Percentiles rank a stretch among this genome's conserved stretches.
phyloP scores from a whole-genome alignment of 2,888 invertebrate genomes.

The Ariolimax columbianus region DNA sequence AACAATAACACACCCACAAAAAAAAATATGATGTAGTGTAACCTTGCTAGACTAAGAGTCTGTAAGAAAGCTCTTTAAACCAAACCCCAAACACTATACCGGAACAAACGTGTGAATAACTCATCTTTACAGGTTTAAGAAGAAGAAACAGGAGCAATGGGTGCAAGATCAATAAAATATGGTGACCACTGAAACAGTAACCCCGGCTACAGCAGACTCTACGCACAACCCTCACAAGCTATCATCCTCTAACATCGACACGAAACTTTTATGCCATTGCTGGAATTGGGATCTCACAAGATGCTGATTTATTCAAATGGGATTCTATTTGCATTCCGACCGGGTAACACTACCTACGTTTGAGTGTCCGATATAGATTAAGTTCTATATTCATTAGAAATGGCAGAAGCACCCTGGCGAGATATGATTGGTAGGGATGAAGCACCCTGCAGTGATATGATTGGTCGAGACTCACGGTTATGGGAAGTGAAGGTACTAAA shows the following conservation, averaged over 20 bases:
- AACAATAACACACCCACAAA: too few species aligned
- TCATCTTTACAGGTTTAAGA: too few species aligned
- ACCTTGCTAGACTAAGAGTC: too few species aligned
- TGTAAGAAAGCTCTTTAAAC: too few species aligned
- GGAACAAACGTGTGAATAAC: too few species aligned
- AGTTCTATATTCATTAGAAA: constrained; percentile 32
- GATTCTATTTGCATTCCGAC: neutral
- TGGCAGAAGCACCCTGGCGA: constrained; percentile 36
- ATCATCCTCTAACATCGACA: neutral
- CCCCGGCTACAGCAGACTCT: too few species aligned
- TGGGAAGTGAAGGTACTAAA: neutral
- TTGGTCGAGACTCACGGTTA: constrained; percentile 4
- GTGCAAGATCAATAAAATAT: too few species aligned
- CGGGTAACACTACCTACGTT: constrained; percentile 27
- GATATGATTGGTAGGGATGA: constrained; percentile 35
- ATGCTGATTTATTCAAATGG: neutral
- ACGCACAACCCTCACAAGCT: too few species aligned
- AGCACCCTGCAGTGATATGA: constrained; percentile 37
- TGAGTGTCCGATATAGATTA: neutral
- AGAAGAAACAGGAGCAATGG: too few species aligned
- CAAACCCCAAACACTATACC: too few species aligned
- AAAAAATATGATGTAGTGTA: too few species aligned
- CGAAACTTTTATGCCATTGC: neutral
- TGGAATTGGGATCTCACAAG: neutral
- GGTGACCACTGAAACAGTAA: too few species aligned